These are phyloP conservation scores for Penaeus vannamei DNA, from an alignment of 1,140 invertebrate species.

Conservation along the genomic window DNA sequence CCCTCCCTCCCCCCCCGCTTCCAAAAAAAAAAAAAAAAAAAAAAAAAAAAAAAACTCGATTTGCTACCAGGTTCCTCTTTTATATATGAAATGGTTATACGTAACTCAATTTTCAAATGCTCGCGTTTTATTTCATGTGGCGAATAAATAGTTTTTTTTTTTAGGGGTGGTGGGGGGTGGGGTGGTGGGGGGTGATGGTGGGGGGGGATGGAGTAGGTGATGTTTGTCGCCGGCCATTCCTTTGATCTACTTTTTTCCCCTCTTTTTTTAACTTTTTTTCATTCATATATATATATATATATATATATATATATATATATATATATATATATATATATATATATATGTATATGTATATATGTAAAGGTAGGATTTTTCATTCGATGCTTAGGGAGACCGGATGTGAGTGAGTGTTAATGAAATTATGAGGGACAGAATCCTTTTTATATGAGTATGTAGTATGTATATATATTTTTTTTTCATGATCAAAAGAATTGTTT, in stretches of 20 bases:
- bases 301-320: neutral
- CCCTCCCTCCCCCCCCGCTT: neutral
- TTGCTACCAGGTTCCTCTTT: constrained; percentile 55
- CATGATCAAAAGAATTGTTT: neutral
- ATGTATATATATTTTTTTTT: neutral
- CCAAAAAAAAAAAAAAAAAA: no score
- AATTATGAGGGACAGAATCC: constrained; percentile 40
- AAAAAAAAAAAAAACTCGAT: constrained; percentile 56
- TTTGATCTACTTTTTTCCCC: constrained; percentile 36
- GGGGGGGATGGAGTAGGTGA: constrained; percentile 21
- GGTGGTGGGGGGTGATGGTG: neutral
- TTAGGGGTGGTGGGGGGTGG: constrained; percentile 8
- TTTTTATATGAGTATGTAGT: constrained; percentile 29
- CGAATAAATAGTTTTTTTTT: constrained; percentile 38
- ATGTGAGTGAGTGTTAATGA: constrained; percentile 29
- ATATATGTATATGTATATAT: neutral
- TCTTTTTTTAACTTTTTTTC: neutral
- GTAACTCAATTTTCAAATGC: constrained; percentile 60
- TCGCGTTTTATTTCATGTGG: constrained; percentile 53
- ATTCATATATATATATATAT: neutral
- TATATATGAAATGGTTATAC: constrained; percentile 64
- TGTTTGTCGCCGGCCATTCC: constrained; percentile 44
- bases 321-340: neutral
- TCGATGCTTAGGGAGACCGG: constrained; percentile 7
- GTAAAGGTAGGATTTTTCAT: neutral